Base-by-base conservation (phyloP, 2,113 vertebrate species). In the Calyptomena viridis region DNA sequence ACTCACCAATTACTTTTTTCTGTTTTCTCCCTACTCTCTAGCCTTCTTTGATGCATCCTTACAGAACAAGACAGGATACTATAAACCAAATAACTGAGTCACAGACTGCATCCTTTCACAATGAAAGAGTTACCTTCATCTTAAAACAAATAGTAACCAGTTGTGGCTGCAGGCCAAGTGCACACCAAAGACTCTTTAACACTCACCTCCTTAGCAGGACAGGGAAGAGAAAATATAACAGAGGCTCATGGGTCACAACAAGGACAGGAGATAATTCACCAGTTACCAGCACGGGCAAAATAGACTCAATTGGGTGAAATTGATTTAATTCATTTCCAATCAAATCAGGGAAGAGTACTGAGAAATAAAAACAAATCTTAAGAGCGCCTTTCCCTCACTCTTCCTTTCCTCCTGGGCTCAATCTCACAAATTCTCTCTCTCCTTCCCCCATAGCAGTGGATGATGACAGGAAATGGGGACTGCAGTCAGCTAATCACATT, bases 371-470 rank as follows among this genome's bases (percentile, higher is more conserved):
- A 2, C 12, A 49, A 37, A 60, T n/a, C 13, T 49, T 42, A 33
- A 69, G 56, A 50, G 12, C 5, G 28, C 8, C 4, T 49, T 37
- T 39, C 5, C 8, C 10, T 4, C 15, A 52, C 12, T 14, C 24
- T 5, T 58, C 39, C 42, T 12, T 80, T 79, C 33, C 75, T 35
- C 9, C 10, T 5, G 2, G 2, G 33, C 28, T 39, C 30, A 56
- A 5, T 18, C 50, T 62, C 17, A 12, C 40, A 56, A 35, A 55
- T 69, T 63, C 40, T 69, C 18, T 69, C 40, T 53, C 14, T 40
- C 9, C 46, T 60, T 1, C 13, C 28, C 4, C 11, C 0, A 0
- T 4, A 19, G 35, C 18, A 56, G 22, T 9, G 27, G 35, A 56
- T 40, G 31, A n/a, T 25, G 18, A 55, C 6, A 1, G 5, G 55